Base-by-base conservation (phyloP, 2,113 vertebrate genomes). In the Solenodon paradoxus region DNA sequence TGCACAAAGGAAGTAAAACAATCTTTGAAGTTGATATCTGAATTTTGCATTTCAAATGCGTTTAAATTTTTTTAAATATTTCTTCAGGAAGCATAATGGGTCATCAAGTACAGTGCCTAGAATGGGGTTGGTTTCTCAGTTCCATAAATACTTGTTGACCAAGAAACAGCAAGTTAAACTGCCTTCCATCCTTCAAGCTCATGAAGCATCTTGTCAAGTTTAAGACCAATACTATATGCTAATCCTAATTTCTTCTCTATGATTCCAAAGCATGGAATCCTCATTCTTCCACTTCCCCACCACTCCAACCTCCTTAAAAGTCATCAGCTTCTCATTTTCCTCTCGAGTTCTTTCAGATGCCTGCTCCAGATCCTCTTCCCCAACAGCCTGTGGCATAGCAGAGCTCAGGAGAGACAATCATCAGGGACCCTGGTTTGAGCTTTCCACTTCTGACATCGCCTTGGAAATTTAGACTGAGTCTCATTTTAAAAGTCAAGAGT, bases 401-500 rank as follows among this genome's bases (percentile, higher is more conserved):
- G 78, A 53, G 59, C 20, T 87, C 64, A 57, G 78, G 19, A 92
- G 22, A 94, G n/a, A 59, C 15, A 49, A 35, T 53, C 24, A 32
- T 16, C 7, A 59, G 83, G 20, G 28, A 4, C 26, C 24, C 72
- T 75, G 22, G 26, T 15, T 45, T 74, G 32, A n/a, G 30, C 64
- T 80, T 57, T 16, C 40, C 30, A 38, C 5, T 22, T 19, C 16
- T 51, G 30, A 22, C 5, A 32, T 90, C 38, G 57, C 91, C 91
- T 74, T 96, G 26, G 22, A 89, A 63, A 77, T 92, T 79, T 80
- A 93, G 74, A 93, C 59, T 32, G 24, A 35, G 55, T 61, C 35
- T 81, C n/a, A 55, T 35, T 93, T 63, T 79, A 94, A 96, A 96
- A 59, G 83, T 90, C 79, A 95, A 93, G 72, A 94, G 47, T 81